Evolutionary conservation across 2,797 vertebrate genomes (phyloP), one percentile per base, ranked within the genome.

Genomic region (Acridotheres tristis): DNA sequence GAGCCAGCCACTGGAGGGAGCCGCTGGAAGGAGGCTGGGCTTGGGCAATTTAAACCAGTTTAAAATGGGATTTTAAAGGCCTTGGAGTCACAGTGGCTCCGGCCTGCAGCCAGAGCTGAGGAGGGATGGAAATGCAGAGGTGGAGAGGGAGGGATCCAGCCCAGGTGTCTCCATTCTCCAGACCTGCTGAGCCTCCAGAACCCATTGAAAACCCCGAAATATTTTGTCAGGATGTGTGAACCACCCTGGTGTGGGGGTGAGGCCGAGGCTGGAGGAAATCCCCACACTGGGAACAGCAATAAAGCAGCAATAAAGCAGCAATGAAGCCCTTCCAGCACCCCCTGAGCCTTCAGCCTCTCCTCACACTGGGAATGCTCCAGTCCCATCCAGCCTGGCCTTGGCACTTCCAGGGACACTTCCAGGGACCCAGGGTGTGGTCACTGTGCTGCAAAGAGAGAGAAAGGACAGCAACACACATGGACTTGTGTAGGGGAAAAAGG

Each of bases 1-100:
- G 69, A 87, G 57, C 51, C 62, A 91, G 48, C 85, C 94, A 82
- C 92, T 48, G 75, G 89, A 85, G 84, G 82, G 91, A 88, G 93
- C 68, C 29, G 34, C 94, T 61, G 79, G 54, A 36, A n/a, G 89
- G 75, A 77, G 94, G 45, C 58, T 69, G 80, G 58, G 5, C 57
- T 48, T 54, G 75, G 90, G 79, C 91, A 95, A 20, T 30, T 77
- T 1, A 8, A 19, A 62, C 5, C 73, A 0, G 11, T 36, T 36
- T 14, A 27, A 51, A 90, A 75, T 1, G 30, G 1, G 38, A 43
- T 18, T 82, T 32, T 2, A 12, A 53, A 0, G 23, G 13, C 19
- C 21, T 34, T 4, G 2, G 8, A 14, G 40, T 13, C 45, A 1
- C 32, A 3, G 47, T 2, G 7, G 5, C 17, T 57, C 22, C 25